Evolutionary conservation across 30 jellyfish, hydroid and myxozoan genomes (phyloP).

Genomic region (Hydractinia symbiolongicarpus): DNA sequence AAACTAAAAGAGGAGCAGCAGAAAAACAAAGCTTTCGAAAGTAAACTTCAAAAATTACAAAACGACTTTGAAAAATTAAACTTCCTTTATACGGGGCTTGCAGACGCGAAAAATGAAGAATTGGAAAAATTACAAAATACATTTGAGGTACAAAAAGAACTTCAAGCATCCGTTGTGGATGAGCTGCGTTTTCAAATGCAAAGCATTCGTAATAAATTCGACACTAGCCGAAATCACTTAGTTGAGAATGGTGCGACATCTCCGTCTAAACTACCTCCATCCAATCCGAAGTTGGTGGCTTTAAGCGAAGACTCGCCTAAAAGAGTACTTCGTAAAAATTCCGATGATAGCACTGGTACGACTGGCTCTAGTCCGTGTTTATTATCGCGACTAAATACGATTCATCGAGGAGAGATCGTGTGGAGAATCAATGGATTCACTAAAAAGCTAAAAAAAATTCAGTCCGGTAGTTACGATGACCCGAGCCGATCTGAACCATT

Average conservation of each 20-base stretch:
- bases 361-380: constrained; percentile 66
- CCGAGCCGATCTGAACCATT: constrained; percentile 94
- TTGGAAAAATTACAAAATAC: constrained; percentile 46
- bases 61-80: background rate
- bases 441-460: constrained; percentile 77
- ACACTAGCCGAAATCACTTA: background rate
- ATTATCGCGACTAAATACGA: constrained; percentile 39
- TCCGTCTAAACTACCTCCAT: constrained; percentile 22
- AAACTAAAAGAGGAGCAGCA: constrained; percentile 2
- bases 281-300: constrained; percentile 43
- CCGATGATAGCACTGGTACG: constrained; percentile 39
- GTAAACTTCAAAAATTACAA: background rate
- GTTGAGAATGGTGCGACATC: constrained; percentile 5
- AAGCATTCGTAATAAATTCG: constrained; percentile 59
- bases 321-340: constrained; percentile 5
- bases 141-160: constrained; percentile 69
- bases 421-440: constrained; percentile 86
- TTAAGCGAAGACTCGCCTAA: constrained; percentile 20
- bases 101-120: constrained; percentile 35
- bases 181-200: constrained; percentile 85
- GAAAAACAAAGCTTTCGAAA: background rate
- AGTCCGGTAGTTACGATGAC: constrained; percentile 89
- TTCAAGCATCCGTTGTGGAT: constrained; percentile 79
- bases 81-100: background rate
- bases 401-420: constrained; percentile 85